Evolutionary conservation across 2,888 invertebrate genomes (phyloP).

Genomic region (Tricholauxania praeusta): DNA sequence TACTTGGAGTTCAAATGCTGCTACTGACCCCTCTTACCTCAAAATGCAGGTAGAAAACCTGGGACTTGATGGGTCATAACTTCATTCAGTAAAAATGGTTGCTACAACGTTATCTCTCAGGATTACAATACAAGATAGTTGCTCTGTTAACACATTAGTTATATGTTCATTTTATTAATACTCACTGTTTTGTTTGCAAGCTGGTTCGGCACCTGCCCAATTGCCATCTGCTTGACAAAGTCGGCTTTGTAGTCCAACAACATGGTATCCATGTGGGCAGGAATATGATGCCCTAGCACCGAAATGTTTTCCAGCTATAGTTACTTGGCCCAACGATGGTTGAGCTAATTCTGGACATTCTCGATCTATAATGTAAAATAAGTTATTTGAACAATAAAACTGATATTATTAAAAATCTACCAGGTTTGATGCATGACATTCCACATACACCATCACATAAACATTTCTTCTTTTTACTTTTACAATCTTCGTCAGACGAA

Average conservation of each 20-base stretch:
- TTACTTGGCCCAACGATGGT: conserved; percentile 83
- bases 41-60: too few relatives aligned
- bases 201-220: conserved; percentile 87
- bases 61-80: too few relatives aligned
- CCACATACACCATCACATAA: conserved; percentile 97
- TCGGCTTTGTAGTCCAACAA: conserved; percentile 87
- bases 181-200: conserved; percentile 88
- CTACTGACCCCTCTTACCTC: too few relatives aligned
- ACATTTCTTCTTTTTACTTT: conserved; percentile 96
- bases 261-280: conserved; percentile 89
- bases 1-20: too few relatives aligned
- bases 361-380: conserved; percentile 73
- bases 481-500: conserved; percentile 94
- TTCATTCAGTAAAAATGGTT: too few relatives aligned
- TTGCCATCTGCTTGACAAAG: conserved; percentile 93
- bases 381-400: background rate
- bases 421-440: conserved; percentile 97
- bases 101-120: too few relatives aligned
- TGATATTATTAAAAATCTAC: conserved; percentile 68
- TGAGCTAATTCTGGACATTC: conserved; percentile 85
- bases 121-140: too few relatives aligned
- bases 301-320: conserved; percentile 82
- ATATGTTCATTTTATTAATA: conserved; percentile 52
- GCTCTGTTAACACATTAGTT: too few relatives aligned
- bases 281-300: conserved; percentile 85